Base-by-base conservation (phyloP, 2,888 invertebrate genomes). In the Drosophila antonietae region DNA sequence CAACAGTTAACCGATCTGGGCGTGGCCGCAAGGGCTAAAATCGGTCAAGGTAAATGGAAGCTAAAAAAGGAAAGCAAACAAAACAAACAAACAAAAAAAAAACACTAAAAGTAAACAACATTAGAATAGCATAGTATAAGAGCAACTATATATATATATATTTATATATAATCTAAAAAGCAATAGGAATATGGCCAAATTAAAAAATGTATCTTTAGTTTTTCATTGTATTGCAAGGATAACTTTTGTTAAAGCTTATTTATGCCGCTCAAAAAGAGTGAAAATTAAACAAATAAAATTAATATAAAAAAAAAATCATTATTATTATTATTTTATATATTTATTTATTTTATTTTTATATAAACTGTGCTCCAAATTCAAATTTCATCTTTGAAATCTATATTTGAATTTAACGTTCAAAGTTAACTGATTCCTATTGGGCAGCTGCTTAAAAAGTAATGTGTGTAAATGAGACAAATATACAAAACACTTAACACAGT, bases 11-110 rank as follows among this genome's bases (percentile, higher is more conserved):
- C 23, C 85, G 80, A 47, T 44, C 64, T 51, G 75, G 73, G 68
- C 83, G 83, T 47, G 86, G 86, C 4, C 75, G 90, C 4, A 81
- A 70, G 52, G 85, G 85, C 39, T 88, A 52, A 77, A 55, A 7
- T 65, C 15, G 64, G 70, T 71, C 81, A 72, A 62, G 60, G 66
- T 53, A 65, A 41, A 60, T n/a, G 28, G 44, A 7, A 44, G n/a
- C 49, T 39, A 56, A 51, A 37, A 53, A 62, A 35, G 52, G 9
- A 55, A 57, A 31, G 39, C 6, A 56, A 56, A 55, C 28, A 58
- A 68, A 68, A 18, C 47, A 69, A 64, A 49, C 3, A 28, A 46
- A 46, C 20, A 69, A 41, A 62, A 47, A 23, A 62, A 56, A 53
- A 1, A 20, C 69, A 75, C 41, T 14, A 37, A 31, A 66, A 60